Base-by-base conservation (phyloP, 2,888 invertebrate species). In the Drymonia ruficornis region DNA sequence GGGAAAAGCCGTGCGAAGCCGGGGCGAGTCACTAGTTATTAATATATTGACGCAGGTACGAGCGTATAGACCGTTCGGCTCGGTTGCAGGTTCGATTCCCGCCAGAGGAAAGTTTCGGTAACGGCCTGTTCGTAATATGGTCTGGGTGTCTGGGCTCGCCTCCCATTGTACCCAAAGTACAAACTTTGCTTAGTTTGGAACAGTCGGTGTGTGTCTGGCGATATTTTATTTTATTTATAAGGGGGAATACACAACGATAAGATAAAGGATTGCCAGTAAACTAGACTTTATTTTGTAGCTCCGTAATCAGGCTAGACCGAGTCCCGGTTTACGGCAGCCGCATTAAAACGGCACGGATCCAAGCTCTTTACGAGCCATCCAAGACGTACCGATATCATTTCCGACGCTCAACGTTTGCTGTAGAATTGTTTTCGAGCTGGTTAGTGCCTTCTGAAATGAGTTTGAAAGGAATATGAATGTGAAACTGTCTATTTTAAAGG, bases 331-430 rank as follows among this genome's bases (percentile, higher is more conserved):
- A 59, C 43, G 44, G 53, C 31, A 45, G 55, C 48, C 38, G 52
- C 52, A 52, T 55, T 61, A 58, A 53, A 53, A 52, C 55, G 29
- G 48, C 15, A 45, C 46, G 36, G 55, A 50, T 46, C 51, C 49
- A 48, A 53, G 53, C 34, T 47, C 15, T 61, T 55, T 54, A 60
- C 56, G 56, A 56, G 50, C 43, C 29, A 42, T 29, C 38, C 23
- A 28, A 47, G 50, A 48, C 29, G 50, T 44, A 12, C 31, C 11
- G 40, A 46, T 53, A 42, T 40, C 29, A 49, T 46, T 52, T 53
- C 38, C 47, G 29, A 50, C 47, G 50, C 28, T 18, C 45, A 40
- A 42, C 52, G 55, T 49, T 50, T 56, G 45, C 53, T 54, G 19
- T 15, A 48, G 44, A 48, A 34, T 47, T 47, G 13, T 45, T 45